These are phyloP conservation scores for Adelges cooleyi DNA, from an alignment of 1,140 invertebrate species.

Conservation along the genomic window DNA sequence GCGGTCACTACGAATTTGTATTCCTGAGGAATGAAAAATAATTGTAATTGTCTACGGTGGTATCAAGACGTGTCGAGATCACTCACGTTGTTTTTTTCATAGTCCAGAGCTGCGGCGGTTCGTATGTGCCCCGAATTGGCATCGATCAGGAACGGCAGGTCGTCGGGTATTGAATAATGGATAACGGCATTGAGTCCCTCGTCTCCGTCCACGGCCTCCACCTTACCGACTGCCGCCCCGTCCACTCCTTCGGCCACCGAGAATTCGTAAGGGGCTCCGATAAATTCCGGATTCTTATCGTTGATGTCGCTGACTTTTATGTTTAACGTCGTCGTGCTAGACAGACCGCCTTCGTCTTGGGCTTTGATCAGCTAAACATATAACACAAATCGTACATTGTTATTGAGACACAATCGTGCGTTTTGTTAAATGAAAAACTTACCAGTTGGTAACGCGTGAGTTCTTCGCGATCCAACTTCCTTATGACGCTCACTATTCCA, in stretches of 20 bases:
- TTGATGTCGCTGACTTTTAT: slow-evolving; percentile 83
- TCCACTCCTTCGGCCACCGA: slow-evolving; percentile 65
- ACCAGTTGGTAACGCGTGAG: slow-evolving; percentile 72
- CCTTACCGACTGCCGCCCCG: slow-evolving; percentile 57
- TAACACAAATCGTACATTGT: background rate
- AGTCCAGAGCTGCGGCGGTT: slow-evolving; percentile 66
- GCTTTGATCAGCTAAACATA: slow-evolving; percentile 58
- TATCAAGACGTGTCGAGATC: background rate
- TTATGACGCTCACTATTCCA: slow-evolving; percentile 69
- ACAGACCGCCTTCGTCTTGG: slow-evolving; percentile 70
- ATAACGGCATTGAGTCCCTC: slow-evolving; percentile 53
- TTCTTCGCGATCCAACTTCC: slow-evolving; percentile 73
- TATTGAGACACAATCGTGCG: background rate
- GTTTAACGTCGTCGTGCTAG: slow-evolving; percentile 68
- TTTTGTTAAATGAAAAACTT: slow-evolving; percentile 35
- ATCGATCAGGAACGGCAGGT: slow-evolving; percentile 68
- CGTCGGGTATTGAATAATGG: slow-evolving; percentile 51
- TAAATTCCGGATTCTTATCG: slow-evolving; percentile 76
- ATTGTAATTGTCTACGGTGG: background rate
- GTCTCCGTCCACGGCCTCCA: slow-evolving; percentile 73
- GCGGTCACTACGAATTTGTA: slow-evolving; percentile 78
- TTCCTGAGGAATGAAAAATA: slow-evolving; percentile 41
- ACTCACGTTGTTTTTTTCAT: slow-evolving; percentile 63
- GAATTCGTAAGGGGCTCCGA: slow-evolving; percentile 61
- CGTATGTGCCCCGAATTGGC: slow-evolving; percentile 63